A percentile compares a stretch with the other conserved stretches of the same genome.
phyloP scores from a whole-genome alignment of 2,113 vertebrate genomes.

The Salvator merianae region DNA sequence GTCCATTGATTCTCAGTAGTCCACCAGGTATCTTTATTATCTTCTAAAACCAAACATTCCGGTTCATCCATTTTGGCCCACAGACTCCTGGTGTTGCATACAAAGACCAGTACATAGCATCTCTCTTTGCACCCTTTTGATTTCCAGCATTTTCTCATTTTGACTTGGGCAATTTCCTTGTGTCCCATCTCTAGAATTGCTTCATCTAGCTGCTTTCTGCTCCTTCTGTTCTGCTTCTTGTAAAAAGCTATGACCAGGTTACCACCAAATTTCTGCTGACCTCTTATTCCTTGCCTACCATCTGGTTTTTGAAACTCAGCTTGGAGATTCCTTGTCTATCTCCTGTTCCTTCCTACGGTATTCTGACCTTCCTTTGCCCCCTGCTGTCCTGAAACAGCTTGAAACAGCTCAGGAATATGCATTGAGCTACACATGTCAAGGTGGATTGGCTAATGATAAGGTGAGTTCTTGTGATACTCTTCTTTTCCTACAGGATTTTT shows the following conservation, averaged over 20 bases:
- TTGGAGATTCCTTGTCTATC: neutral
- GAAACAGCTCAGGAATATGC: neutral
- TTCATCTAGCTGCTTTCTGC: neutral
- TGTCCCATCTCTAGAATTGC: neutral
- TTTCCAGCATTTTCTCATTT: too few relatives aligned
- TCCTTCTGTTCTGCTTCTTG: neutral
- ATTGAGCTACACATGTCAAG: neutral
- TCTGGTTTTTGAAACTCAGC: neutral
- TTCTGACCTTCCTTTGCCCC: neutral
- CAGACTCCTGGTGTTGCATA: too few relatives aligned
- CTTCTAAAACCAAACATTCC: too few relatives aligned
- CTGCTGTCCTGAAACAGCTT: neutral
- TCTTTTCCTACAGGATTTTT: neutral
- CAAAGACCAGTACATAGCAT: too few relatives aligned
- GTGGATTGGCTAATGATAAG: neutral
- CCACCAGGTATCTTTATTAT: too few relatives aligned
- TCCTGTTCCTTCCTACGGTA: neutral
- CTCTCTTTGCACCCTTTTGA: too few relatives aligned
- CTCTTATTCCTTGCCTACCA: neutral
- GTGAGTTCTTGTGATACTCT: neutral
- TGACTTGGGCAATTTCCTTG: too few relatives aligned
- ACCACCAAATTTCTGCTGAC: neutral
- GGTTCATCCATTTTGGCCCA: too few relatives aligned
- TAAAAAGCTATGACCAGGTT: neutral
- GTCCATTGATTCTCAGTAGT: too few relatives aligned